Evolutionary conservation across 2,888 invertebrate genomes (phyloP), one percentile per base, ranked within the genome.

Genomic region (Thecophora atra): DNA sequence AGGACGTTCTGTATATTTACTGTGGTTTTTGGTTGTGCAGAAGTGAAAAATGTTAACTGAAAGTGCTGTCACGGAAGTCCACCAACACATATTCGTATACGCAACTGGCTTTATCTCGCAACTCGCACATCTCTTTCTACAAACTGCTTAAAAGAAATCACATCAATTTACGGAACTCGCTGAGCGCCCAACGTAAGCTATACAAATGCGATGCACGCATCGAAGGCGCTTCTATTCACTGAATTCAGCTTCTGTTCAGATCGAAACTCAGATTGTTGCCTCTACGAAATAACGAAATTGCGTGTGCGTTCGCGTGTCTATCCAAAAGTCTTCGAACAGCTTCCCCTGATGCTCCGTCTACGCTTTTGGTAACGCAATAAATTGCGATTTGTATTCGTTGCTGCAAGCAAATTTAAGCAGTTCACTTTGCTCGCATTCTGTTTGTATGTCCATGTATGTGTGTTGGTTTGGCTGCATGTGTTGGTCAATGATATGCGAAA

Each of bases 341-440:
- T 1, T n/a, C 21, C 28, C 21, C 1, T 17, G 28, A 24, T 2
- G 24, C 28, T 11, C 28, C 5, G 26, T 21, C 58, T 26, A 56
- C 58, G 21, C 56, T 56, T 58, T 52, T 37, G 68, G 58, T 30
- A 56, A 68, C 56, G 68, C 68, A 68, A 68, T 68, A 68, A 68
- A 68, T 68, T 68, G 68, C 68, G 58, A 68, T 56, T 68, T 68
- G 68, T 26, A 58, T 56, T 58, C 42, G 54, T 37, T 44, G 11
- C 13, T 52, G 54, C 30, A 30, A 67, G 44, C 68, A 58, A 68
- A 56, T 68, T 56, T 68, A 58, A 58, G 58, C 58, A 68, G 58
- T 58, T 42, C 68, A 42, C 68, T 28, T 65, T 52, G 24, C 11
- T 26, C 15, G 24, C 6, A 3, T 58, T 28, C 15, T 28, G 58